Percentiles rank a stretch among this genome's conserved stretches.
Evolutionary conservation across 2,797 vertebrate species (phyloP).

Genomic region (Phrynocephalus vlangalii): DNA sequence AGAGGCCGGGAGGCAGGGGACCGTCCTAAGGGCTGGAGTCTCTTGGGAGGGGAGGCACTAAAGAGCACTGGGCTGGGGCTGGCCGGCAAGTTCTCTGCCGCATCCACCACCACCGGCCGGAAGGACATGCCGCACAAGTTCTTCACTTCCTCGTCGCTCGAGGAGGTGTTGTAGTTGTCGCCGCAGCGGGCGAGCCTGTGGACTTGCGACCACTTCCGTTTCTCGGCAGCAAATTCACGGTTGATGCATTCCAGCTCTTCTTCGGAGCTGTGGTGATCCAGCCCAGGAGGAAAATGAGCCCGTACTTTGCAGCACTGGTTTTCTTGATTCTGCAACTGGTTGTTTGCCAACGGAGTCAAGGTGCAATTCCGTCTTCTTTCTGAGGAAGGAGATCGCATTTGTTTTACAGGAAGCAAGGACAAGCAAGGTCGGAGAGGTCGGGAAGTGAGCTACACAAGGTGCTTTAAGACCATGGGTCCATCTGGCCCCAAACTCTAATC

Average conservation of each 20-base stretch:
- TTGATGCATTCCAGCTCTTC: constrained; percentile 92
- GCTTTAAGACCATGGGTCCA: too few species aligned
- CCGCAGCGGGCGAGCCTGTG: constrained; percentile 77
- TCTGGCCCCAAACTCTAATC: too few species aligned
- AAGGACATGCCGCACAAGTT: constrained; percentile 81
- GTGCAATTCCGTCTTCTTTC: constrained; percentile 88
- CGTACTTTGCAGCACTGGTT: constrained; percentile 85
- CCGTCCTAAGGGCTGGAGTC: constrained; percentile 84
- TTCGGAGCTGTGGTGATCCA: constrained; percentile 91
- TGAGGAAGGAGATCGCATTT: constrained; percentile 60
- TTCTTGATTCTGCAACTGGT: constrained; percentile 91
- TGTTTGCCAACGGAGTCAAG: constrained; percentile 89
- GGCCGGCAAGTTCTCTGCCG: constrained; percentile 69
- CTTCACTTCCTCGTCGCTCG: constrained; percentile 92
- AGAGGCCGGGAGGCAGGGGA: constrained; percentile 82
- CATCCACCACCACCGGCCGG: constrained; percentile 74
- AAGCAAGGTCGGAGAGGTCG: background rate
- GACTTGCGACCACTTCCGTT: constrained; percentile 85
- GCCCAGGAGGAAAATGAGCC: constrained; percentile 85
- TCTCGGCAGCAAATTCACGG: constrained; percentile 80
- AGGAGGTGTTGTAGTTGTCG: constrained; percentile 83
- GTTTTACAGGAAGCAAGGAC: background rate
- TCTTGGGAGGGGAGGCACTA: constrained; percentile 90
- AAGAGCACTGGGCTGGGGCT: constrained; percentile 88
- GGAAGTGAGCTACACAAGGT: too few species aligned